phyloP scores from a whole-genome alignment of 2,113 vertebrate genomes.

The Tautogolabrus adspersus region DNA sequence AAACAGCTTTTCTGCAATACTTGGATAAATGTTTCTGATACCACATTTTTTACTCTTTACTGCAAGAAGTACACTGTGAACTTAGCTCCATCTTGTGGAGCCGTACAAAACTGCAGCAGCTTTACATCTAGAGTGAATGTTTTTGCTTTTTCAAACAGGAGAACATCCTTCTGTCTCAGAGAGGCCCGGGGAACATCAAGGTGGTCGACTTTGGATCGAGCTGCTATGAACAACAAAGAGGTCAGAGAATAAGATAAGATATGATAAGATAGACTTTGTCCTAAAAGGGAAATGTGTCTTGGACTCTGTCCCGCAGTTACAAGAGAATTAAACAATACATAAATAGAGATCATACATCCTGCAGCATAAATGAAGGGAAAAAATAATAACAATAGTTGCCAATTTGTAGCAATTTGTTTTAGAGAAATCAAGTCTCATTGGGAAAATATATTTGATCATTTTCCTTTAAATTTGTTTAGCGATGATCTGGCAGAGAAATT shows the following conservation, averaged over 20 bases:
- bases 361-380: too few species aligned
- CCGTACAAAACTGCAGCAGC: neutral
- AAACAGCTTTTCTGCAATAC: neutral
- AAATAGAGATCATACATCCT: too few species aligned
- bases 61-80: neutral
- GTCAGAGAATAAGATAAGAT: slow-evolving; percentile 70
- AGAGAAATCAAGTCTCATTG: too few species aligned
- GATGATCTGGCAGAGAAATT: too few species aligned
- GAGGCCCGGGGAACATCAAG: slow-evolving; percentile 92
- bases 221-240: slow-evolving; percentile 94
- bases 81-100: slow-evolving; percentile 54
- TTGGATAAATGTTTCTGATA: neutral
- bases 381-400: too few species aligned
- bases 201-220: slow-evolving; percentile 98
- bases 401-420: too few species aligned
- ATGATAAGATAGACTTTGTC: too few species aligned
- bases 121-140: rapidly evolving
- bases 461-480: too few species aligned
- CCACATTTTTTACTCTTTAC: too few species aligned
- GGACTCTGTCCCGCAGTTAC: too few species aligned
- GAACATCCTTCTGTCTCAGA: slow-evolving; percentile 92
- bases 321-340: too few species aligned
- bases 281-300: neutral
- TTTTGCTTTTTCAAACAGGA: slow-evolving; percentile 80
- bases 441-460: too few species aligned